These are phyloP conservation scores for Cheilosia scutellata DNA, from an alignment of 2,888 invertebrate genomes.

Conservation along the genomic window DNA sequence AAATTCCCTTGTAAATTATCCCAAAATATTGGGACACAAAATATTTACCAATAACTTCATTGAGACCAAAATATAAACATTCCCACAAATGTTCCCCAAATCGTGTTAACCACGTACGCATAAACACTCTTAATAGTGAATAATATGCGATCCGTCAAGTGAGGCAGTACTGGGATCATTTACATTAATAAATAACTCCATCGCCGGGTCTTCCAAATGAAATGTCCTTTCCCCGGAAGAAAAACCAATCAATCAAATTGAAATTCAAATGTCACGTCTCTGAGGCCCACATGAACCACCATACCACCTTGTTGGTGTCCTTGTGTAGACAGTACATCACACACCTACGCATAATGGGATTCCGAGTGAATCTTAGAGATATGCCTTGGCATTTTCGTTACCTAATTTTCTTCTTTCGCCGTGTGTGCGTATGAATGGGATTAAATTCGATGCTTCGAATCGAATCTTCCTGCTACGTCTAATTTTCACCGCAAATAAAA, in stretches of 20 bases:
- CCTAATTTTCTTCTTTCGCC: constrained; percentile 27
- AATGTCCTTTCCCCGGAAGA: constrained; percentile 1
- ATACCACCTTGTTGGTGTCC: constrained; percentile 29
- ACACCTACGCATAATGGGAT: constrained; percentile 35
- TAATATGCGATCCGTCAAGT: not conserved
- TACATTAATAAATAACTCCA: constrained; percentile 34
- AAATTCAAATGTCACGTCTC: constrained; percentile 62
- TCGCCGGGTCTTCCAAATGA: constrained; percentile 11
- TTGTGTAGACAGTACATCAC: constrained; percentile 1
- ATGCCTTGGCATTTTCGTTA: constrained; percentile 27
- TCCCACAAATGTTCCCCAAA: not conserved
- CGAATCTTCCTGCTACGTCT: constrained; percentile 5
- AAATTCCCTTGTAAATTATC: too few relatives aligned
- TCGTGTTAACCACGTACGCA: constrained; percentile 39
- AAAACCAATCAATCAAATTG: constrained; percentile 59
- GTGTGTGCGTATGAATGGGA: constrained; percentile 33
- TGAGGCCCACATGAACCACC: constrained; percentile 23
- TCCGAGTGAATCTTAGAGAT: constrained; percentile 7
- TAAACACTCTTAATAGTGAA: constrained; percentile 10
- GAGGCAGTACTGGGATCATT: constrained; percentile 16
- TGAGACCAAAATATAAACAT: not conserved
- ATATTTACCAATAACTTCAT: too few relatives aligned
- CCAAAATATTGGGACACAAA: too few relatives aligned
- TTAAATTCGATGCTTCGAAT: constrained; percentile 44
- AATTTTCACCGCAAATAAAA: constrained; percentile 46